Base-by-base conservation (phyloP, 2,113 vertebrate genomes). In the Spea multiplicata region DNA sequence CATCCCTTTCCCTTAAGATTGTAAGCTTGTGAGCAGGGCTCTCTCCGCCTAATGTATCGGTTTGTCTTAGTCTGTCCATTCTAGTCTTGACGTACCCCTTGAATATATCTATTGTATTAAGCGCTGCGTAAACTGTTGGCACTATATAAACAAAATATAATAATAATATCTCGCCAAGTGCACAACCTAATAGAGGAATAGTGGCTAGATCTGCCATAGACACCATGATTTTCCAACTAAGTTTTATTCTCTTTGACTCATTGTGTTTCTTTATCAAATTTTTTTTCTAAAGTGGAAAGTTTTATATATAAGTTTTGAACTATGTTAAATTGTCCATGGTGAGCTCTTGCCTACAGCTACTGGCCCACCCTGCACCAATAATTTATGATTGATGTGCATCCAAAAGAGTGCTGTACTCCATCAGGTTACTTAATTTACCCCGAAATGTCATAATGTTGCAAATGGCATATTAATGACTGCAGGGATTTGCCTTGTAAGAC, bases 351-450 rank as follows among this genome's bases (percentile, higher is more conserved):
- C 47, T 46, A 16, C 47, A 47, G 67, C 46, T 69, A 49, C 49
- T 69, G n/a, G n/a, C 67, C 47, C 67, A 50, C 48, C 5, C 46
- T 49, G 14, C 6, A 9, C 67, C 67, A 70, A 70, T 50, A 70
- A 50, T 14, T 7, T 16, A 6, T 50, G 13, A 70, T 70, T 70
- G 13, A 70, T 50, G 46, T 8, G 13, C 47, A 17, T 17, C 14
- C 67, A 49, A 48, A 70, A 48, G 46, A 17, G 6, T 70, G 67
- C 47, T 50, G 5, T 70, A 70, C 47, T 50, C 47, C 46, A 70
- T 70, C 67, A 70, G n/a, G 67, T 70, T 49, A 70, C 47, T 49
- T 70, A 70, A 70, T 70, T 70, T 70, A 70, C 47, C 67, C 67
- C 46, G 48, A 70, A 70, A 70, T 70, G 47, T 70, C 67, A 70